These are phyloP conservation scores for Agapostemon virescens DNA, from an alignment of 2,888 invertebrate species.

Conservation along the genomic window DNA sequence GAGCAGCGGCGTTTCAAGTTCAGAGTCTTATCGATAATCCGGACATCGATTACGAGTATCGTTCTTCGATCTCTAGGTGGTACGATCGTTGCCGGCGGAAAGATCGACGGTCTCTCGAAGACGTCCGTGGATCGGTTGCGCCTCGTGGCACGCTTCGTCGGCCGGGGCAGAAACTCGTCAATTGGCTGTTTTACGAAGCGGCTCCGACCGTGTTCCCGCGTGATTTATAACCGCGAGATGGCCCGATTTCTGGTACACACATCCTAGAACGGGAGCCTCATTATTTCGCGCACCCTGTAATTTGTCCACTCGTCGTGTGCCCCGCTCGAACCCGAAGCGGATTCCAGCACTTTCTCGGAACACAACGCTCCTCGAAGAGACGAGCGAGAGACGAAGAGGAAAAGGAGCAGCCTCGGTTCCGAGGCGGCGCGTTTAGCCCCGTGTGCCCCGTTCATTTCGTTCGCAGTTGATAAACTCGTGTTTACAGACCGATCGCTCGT, in stretches of 20 bases:
- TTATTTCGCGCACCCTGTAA: slow-evolving; percentile 79
- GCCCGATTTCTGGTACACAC: slow-evolving; percentile 75
- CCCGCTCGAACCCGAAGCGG: slow-evolving; percentile 55
- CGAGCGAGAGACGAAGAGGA: not conserved
- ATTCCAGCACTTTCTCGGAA: slow-evolving; percentile 75
- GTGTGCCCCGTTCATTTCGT: slow-evolving; percentile 43
- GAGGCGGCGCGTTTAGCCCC: slow-evolving; percentile 33
- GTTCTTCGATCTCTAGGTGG: not conserved
- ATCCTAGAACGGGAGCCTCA: slow-evolving; percentile 78
- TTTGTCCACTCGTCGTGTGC: slow-evolving; percentile 78
- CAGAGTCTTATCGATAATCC: slow-evolving; percentile 3
- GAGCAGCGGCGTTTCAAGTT: slow-evolving; percentile 3
- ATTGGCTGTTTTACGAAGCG: slow-evolving; percentile 68
- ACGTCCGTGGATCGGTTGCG: not conserved
- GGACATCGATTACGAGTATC: slow-evolving; percentile 2
- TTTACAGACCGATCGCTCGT: slow-evolving; percentile 48
- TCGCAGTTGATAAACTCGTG: slow-evolving; percentile 54
- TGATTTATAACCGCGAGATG: slow-evolving; percentile 78
- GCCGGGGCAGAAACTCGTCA: slow-evolving; percentile 63
- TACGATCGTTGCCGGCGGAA: not conserved
- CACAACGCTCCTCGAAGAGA: slow-evolving; percentile 56
- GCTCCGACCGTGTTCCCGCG: slow-evolving; percentile 62
- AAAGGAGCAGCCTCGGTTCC: too few relatives aligned
- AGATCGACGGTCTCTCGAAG: not conserved
- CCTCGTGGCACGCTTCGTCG: slow-evolving; percentile 60